Evolutionary conservation across 2,797 vertebrate species (phyloP), one percentile per base, ranked within the genome.

Genomic region (Notolabrus celidotus): DNA sequence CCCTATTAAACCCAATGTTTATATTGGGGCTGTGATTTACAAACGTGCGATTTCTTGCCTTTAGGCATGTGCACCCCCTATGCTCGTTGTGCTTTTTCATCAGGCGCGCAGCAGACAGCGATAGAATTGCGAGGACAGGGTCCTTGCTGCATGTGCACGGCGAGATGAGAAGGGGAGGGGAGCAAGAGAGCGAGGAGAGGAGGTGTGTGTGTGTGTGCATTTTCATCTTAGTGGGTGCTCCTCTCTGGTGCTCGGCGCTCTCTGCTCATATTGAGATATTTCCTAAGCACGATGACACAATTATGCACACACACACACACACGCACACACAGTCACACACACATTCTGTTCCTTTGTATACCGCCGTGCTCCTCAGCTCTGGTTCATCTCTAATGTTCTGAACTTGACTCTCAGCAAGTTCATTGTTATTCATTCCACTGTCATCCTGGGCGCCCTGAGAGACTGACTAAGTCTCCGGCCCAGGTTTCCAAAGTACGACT

Each of bases 31-130:
- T 74, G 80, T 83, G 81, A 88, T 89, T 90, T 86, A 80, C 83
- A 89, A 88, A 90, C 70, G 77, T 77, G 76, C 47, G 38, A 77
- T 85, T 83, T 82, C 38, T 63, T 72, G 83, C 85, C 78, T 85
- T 87, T 54, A 77, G 80, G 71, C 71, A 36, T 71, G 45, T 50
- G 73, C 68, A 54, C 68, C 46, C 71, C 49, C 77, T 54, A 57
- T 75, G 84, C 75, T 47, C 47, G 69, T 15, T 83, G 55, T 52
- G 72, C 79, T 86, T 93, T 93, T 92, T 79, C 83, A 85, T 94
- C 92, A 94, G 94, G 93, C 94, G 45, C 59, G 20, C 83, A 80
- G 74, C 73, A 87, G 92, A 89, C 92, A 87, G 90, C 92, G 83
- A 54, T 79, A 72, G 75, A 60, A 77, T 67, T 78, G 81, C 43